Evolutionary conservation across 2,113 vertebrate species (phyloP).

Genomic region (Daphoenositta chrysoptera): DNA sequence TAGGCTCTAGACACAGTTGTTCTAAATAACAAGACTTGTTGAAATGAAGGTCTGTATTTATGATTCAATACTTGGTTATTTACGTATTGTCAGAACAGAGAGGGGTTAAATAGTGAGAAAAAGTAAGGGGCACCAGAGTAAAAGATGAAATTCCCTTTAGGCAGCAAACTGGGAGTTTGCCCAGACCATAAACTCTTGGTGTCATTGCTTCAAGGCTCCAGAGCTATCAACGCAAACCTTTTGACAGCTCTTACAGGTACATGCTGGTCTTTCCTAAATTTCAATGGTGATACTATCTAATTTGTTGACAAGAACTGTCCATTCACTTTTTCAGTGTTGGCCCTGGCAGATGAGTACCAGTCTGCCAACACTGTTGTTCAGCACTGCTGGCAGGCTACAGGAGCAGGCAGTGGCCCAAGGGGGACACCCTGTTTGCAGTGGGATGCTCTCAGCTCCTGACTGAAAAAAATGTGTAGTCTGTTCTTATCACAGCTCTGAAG

Average conservation of each 20-base stretch:
- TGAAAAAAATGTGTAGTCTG: neutral
- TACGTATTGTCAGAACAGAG: neutral
- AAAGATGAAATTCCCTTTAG: neutral
- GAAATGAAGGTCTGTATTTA: neutral
- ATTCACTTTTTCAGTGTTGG: neutral
- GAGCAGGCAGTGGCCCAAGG: neutral
- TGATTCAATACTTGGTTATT: neutral
- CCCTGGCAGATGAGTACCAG: neutral
- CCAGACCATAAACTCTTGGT: neutral
- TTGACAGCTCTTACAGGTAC: neutral
- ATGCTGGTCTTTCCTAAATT: rapidly evolving
- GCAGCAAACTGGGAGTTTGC: neutral
- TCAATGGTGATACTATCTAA: neutral
- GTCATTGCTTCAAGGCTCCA: rapidly evolving
- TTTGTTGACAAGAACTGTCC: neutral
- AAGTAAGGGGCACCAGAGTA: neutral
- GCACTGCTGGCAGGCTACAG: neutral
- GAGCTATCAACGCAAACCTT: rapidly evolving
- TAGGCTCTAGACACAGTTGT: neutral
- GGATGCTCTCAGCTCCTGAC: neutral
- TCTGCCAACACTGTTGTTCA: neutral
- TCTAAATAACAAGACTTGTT: neutral
- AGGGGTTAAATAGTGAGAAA: neutral
- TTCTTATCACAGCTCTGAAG: neutral
- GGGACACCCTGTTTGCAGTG: rapidly evolving